Base-by-base conservation (phyloP, 2,888 invertebrate genomes). In the Drosophila ezoana region DNA sequence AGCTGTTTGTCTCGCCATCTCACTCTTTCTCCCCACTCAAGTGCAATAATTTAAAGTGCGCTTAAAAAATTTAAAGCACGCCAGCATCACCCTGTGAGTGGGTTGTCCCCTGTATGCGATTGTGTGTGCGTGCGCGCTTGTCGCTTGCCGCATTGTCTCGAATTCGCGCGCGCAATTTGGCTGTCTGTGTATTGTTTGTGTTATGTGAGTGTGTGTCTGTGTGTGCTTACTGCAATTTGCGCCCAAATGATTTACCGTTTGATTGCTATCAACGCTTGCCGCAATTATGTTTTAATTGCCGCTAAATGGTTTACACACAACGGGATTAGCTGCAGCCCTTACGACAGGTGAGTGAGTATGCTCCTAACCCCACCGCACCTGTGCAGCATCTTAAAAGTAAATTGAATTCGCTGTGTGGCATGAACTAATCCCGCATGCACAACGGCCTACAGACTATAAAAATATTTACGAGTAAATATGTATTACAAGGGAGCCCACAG, bases 391-490 rank as follows among this genome's bases (percentile, higher is more conserved):
- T 48, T 9, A 57, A 65, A 69, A 65, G 67, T 72, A 80, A 81
- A 82, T 82, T 82, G 80, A 82, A 82, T 81, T 74, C 61, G 57
- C 28, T 8, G 2, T 28, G 8, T 28, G 28, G 28, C 28, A 28
- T 28, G 47, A 69, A 71, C 70, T 72, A 72, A 76, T 72, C 62
- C 43, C 63, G 60, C 43, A 63, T 70, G 62, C 60, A 57, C 53
- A 52, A 52, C 52, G 45, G 65, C 58, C 63, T 45, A 58, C 54
- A 49, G 86, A 73, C 85, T 78, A 89, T 89, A 89, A 89, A 89
- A 90, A 88, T 89, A 89, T 89, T 89, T 90, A 89, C 89, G 90
- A 89, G 71, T 79, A 73, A 77, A 79, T 77, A 77, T 83, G 79
- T 79, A 79, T 81, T 76, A 81, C 73, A 69, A 67, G 59, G 33